Evolutionary conservation across 64 coral and sea anemone species (phyloP).

Genomic region (Cladopsammia gracilis): DNA sequence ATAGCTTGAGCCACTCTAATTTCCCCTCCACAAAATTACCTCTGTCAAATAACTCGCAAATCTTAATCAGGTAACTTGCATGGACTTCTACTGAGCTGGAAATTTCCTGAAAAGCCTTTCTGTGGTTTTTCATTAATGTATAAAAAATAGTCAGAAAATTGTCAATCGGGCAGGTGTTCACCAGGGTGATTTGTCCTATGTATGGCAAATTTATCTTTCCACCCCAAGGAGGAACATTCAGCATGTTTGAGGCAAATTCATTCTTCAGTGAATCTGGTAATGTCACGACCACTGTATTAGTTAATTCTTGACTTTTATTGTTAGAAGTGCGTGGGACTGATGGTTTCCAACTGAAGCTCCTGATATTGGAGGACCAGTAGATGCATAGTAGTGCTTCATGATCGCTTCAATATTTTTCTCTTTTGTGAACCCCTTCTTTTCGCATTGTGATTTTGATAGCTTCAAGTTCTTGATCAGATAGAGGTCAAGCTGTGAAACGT

Average conservation of each 20-base stretch:
- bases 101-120: not conserved
- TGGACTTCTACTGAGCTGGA: constrained; percentile 16
- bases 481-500: constrained; percentile 64
- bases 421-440: constrained; percentile 62
- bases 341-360: constrained; percentile 3
- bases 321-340: no score
- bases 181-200: not conserved
- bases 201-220: constrained; percentile 8
- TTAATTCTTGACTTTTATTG: no score
- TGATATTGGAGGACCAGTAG: constrained; percentile 1
- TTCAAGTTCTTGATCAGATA: constrained; percentile 40
- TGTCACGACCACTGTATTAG: no score
- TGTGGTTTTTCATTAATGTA: constrained; percentile 10
- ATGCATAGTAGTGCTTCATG: constrained; percentile 59
- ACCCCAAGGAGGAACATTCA: constrained; percentile 66
- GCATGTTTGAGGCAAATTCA: not conserved
- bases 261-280: no score
- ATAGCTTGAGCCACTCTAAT: constrained; percentile 34
- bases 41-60: constrained; percentile 25
- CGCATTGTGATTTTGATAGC: constrained; percentile 31
- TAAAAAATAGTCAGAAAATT: constrained; percentile 65
- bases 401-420: constrained; percentile 42
- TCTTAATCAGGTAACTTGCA: constrained; percentile 8
- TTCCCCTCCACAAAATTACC: constrained; percentile 39
- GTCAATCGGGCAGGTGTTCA: constrained; percentile 66